Percentiles rank a stretch among this genome's conserved stretches.
phyloP scores from a whole-genome alignment of 2,113 vertebrate species.

The Amphilophus citrinellus region DNA sequence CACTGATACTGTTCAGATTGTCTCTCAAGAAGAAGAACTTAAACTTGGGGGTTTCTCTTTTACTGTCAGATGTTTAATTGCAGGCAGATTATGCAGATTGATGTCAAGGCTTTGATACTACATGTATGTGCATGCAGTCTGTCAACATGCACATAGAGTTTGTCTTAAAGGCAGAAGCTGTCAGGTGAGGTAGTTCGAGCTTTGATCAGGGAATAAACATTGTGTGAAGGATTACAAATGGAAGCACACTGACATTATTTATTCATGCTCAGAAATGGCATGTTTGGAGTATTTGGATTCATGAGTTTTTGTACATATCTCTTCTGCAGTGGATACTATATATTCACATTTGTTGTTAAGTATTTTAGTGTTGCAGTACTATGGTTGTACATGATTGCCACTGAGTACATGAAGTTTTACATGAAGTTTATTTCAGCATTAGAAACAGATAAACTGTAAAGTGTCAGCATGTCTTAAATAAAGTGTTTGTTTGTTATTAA shows the following conservation, averaged over 20 bases:
- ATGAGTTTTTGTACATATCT: slow-evolving; percentile 40
- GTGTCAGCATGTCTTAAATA: slow-evolving; percentile 66
- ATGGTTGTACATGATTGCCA: slow-evolving; percentile 23
- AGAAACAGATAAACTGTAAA: slow-evolving; percentile 48
- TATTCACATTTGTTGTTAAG: slow-evolving; percentile 21
- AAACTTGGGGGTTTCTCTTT: slow-evolving; percentile 20
- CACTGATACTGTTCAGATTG: slow-evolving; percentile 25
- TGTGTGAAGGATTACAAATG: slow-evolving; percentile 29
- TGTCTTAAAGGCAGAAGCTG: slow-evolving; percentile 23
- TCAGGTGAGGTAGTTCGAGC: not conserved
- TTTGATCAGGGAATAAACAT: slow-evolving; percentile 38
- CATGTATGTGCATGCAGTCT: not conserved
- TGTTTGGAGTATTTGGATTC: slow-evolving; percentile 30
- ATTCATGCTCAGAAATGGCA: slow-evolving; percentile 46
- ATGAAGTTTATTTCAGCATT: slow-evolving; percentile 31
- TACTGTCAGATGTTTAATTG: slow-evolving; percentile 35
- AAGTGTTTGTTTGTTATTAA: slow-evolving; percentile 68
- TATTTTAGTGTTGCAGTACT: slow-evolving; percentile 33
- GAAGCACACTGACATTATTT: slow-evolving; percentile 39
- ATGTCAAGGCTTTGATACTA: slow-evolving; percentile 34
- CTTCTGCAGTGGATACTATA: slow-evolving; percentile 16
- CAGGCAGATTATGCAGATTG: slow-evolving; percentile 6
- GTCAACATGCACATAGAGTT: not conserved
- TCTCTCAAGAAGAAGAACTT: slow-evolving; percentile 18
- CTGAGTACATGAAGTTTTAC: slow-evolving; percentile 14